Base-by-base conservation (phyloP, 2,113 vertebrate genomes). In the Nothobranchius kuhntae region DNA sequence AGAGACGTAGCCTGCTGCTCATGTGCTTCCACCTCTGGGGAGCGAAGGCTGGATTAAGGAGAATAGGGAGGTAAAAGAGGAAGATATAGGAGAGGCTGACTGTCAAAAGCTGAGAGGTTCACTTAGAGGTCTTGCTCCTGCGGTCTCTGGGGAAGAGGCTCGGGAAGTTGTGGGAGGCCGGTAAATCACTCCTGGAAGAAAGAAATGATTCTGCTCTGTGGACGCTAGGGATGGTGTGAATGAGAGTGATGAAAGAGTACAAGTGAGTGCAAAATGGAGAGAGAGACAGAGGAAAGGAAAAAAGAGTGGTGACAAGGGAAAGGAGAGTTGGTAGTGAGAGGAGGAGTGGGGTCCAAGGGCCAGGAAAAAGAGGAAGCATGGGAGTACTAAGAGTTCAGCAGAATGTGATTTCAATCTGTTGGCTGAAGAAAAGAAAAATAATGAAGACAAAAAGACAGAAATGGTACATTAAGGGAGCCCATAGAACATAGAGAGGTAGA, bases 141-240 rank as follows among this genome's bases (percentile, higher is more conserved):
- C 7, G 73, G 80, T 74, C 78, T 68, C 68, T 53, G 13, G 73
- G 75, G 65, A 73, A 51, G 59, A 61, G 54, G 57, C 35, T 50
- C 42, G 58, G 76, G 68, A 76, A 78, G 72, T 24, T 70, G 53
- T 52, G 57, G 59, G 65, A 71, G 65, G 64, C 54, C 60, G 51
- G 61, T 88, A 89, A 89, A 90, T 90, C 83, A 89, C 56, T 30
- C 52, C 15, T 30, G 59, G 75, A 69, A 73, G 78, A 80, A 73
- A 59, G 71, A 61, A 64, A 53, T 68, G 65, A 61, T 55, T 74
- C 55, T 48, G 58, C 61, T 35, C 30, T 3, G 8, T 65, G 67
- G 55, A 50, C 9, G 13, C 50, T 53, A 7, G 75, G 50, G 71
- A 64, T 51, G 53, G 68, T 56, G 71, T 57, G 70, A 81, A 83